Base-by-base conservation (phyloP, 2,797 vertebrate genomes). In the Sebastes wilsoni region DNA sequence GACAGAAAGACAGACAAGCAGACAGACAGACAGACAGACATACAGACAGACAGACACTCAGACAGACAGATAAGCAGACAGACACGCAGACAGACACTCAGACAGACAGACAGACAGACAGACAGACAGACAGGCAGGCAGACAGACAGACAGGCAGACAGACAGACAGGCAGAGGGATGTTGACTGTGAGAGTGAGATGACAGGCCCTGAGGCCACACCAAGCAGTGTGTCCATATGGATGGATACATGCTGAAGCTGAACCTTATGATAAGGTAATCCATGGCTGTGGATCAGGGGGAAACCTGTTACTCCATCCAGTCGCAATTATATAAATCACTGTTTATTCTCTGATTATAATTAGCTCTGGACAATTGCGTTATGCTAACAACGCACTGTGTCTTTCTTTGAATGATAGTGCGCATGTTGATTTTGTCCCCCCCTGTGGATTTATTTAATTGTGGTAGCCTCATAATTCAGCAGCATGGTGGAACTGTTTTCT, bases 401-500 rank as follows among this genome's bases (percentile, higher is more conserved):
- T 62, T 62, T 70, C 55, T 65, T 69, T 74, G 66, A 73, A 34
- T 66, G 23, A 58, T 2, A 72, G 5, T 11, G 56, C 72, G 71
- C 8, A 6, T 73, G 52, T 81, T 79, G 54, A 72, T 61, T 72
- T 58, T 13, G 4, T 28, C 14, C 12, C 59, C 65, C 71, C 52
- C 38, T 59, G 66, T 82, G 68, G 55, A 59, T 34, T 66, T 20
- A 14, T 74, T 64, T 75, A 38, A 81, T 79, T 68, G 52, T 56
- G 10, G n/a, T 27, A 27, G 54, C 60, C 16, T 60, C 32, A 46
- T 66, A 58, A 74, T 61, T 25, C 22, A 38, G 28, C 14, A n/a
- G 22, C 42, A 22, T 34, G 2, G 27, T 78, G 72, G 32, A 77
- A 60, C 30, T 25, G 27, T 55, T 75, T 65, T 28, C 30, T 36